Conservation (phyloP, 2,113 vertebrate genomes). For the Elephantulus edwardii region DNA sequence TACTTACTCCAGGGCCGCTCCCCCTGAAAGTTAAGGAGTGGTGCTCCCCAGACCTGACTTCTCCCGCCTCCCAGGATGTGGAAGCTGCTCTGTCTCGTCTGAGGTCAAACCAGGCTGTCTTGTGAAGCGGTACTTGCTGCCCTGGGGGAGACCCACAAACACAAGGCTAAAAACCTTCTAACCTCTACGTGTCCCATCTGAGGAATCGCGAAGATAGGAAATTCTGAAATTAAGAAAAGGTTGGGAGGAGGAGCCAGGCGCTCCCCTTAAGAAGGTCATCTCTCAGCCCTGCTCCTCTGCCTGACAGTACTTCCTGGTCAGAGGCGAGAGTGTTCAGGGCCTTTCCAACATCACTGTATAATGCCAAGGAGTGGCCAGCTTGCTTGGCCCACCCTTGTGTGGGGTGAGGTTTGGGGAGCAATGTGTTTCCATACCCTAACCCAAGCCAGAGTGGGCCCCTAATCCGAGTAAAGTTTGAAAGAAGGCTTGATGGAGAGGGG, state of each 20-base stretch:
- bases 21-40: too few species aligned
- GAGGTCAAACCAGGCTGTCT: neutral
- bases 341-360: neutral
- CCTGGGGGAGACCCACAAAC: neutral
- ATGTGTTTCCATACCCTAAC: neutral
- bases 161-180: neutral
- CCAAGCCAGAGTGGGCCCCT: neutral
- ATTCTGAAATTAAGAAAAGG: conserved; percentile 1
- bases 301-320: neutral
- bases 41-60: neutral
- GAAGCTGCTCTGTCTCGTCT: neutral
- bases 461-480: neutral
- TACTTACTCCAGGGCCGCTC: too few species aligned
- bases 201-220: neutral
- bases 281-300: neutral
- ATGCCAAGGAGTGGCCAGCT: neutral
- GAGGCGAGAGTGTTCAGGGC: neutral
- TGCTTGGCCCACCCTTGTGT: neutral
- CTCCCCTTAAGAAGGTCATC: neutral
- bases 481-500: neutral
- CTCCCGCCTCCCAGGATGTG: neutral
- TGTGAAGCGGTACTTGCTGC: neutral
- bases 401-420: neutral
- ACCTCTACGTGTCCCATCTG: neutral
- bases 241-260: neutral